Base-by-base conservation (phyloP, 2,888 invertebrate genomes). In the Kuschelorhynchus macadamiae region DNA sequence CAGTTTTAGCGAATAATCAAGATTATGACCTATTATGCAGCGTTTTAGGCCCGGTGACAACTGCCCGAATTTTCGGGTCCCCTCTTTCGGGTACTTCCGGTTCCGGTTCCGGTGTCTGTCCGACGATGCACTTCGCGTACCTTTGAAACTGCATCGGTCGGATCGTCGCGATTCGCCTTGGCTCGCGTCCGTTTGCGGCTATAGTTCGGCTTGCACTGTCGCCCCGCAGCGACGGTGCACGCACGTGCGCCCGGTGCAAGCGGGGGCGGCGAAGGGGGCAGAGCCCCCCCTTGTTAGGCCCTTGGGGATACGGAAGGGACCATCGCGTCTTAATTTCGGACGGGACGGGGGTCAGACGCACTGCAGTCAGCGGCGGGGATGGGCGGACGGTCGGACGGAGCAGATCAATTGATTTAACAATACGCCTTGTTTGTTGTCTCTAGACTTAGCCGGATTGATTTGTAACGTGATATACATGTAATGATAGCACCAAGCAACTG, bases 261-360 rank as follows among this genome's bases (percentile, higher is more conserved):
- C 67, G 57, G 62, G 62, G 66, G 52, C 39, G 52, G 41, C 60
- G 14, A 60, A 47, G 60, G 39, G 59, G 66, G 62, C 53, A 32
- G 7, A 16, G 16, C 36, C 55, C 30, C 55, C 50, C 41, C 56
- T 30, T 57, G 56, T 67, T 49, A 41, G 50, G 55, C 62, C 67
- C 67, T 63, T 61, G 61, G 55, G 67, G 67, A 61, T 56, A 57
- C 59, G 55, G 59, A 53, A 64, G 64, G 69, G 61, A 65, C 63
- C 53, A 53, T 52, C 64, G 69, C 64, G 64, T 69, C 69, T 69
- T 69, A 69, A 69, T 69, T 69, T 69, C 61, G 69, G 64, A 68
- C 59, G 63, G 64, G 63, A 68, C 49, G 65, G 69, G 64, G 64
- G 53, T 64, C 64, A 53, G 59, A 64, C 63, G 63, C 59, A 63